Percentiles rank a stretch among this genome's conserved stretches.
Evolutionary conservation across 2,888 invertebrate genomes (phyloP).

Genomic region (Leptinotarsa juncta): DNA sequence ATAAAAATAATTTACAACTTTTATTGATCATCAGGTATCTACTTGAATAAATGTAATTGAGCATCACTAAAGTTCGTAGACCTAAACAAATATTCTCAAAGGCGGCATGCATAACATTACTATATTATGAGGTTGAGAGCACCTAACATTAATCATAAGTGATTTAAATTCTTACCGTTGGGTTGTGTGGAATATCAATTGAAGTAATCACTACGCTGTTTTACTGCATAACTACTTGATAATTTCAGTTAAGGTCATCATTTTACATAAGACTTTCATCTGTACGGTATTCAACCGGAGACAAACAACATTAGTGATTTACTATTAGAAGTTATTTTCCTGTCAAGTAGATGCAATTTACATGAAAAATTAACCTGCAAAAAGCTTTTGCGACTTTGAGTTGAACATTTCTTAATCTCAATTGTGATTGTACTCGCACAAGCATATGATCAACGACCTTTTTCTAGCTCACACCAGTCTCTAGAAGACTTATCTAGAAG

Average conservation of each 20-base stretch:
- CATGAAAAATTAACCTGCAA: no score
- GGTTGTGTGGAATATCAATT: constrained; percentile 6
- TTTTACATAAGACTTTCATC: constrained; percentile 15
- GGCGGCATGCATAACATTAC: background rate
- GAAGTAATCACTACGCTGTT: constrained; percentile 9
- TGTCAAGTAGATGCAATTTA: background rate
- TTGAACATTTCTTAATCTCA: no score
- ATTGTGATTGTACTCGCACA: no score
- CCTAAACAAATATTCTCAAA: background rate
- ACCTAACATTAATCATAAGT: constrained; percentile 2
- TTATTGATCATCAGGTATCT: no score
- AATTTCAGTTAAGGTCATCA: constrained; percentile 9
- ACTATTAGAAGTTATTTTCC: background rate
- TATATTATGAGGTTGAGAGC: constrained; percentile 12
- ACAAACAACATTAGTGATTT: background rate
- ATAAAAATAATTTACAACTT: no score
- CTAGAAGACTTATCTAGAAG: no score
- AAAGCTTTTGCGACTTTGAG: no score
- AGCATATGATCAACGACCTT: no score
- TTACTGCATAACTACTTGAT: constrained; percentile 8
- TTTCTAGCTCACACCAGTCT: no score
- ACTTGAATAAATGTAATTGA: no score
- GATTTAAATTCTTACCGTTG: constrained; percentile 5
- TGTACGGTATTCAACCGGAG: constrained; percentile 5
- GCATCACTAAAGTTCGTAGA: background rate